Conservation (phyloP, 2,888 invertebrate species). For the Aphelenchoides bicaudatus region DNA sequence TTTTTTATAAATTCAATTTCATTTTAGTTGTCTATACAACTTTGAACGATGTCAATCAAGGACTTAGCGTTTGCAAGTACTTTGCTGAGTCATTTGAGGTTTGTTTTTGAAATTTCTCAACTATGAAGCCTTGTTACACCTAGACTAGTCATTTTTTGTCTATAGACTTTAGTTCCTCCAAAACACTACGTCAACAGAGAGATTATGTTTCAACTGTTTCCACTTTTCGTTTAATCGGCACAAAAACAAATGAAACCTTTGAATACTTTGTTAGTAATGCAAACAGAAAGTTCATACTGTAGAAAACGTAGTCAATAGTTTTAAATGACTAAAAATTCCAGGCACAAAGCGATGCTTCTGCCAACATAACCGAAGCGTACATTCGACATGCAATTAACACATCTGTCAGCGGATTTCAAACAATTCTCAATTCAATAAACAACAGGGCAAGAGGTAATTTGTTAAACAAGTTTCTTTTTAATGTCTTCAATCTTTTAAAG, state of each 20-base stretch:
- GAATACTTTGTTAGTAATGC: no score
- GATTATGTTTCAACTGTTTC: no score
- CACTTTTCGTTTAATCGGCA: neutral
- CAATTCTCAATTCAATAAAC: neutral
- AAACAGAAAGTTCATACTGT: no score
- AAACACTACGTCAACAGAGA: no score
- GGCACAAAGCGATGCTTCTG: neutral
- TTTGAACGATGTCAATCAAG: neutral
- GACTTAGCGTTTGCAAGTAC: neutral
- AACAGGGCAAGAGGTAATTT: neutral
- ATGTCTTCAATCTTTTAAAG: no score
- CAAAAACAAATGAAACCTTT: no score
- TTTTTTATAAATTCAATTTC: no score
- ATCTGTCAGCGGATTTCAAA: neutral
- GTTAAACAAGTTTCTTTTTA: no score
- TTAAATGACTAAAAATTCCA: neutral
- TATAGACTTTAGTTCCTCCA: no score
- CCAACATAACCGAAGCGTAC: conserved; percentile 6
- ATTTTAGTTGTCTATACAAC: neutral
- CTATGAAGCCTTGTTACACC: neutral
- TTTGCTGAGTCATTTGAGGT: conserved; percentile 1
- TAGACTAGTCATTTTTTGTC: no score
- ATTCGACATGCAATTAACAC: neutral
- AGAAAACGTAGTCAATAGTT: no score
- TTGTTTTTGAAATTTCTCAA: neutral